Evolutionary conservation across 2,797 vertebrate genomes (phyloP), one percentile per base, ranked within the genome.

Genomic region (Hoplostethus mediterraneus): DNA sequence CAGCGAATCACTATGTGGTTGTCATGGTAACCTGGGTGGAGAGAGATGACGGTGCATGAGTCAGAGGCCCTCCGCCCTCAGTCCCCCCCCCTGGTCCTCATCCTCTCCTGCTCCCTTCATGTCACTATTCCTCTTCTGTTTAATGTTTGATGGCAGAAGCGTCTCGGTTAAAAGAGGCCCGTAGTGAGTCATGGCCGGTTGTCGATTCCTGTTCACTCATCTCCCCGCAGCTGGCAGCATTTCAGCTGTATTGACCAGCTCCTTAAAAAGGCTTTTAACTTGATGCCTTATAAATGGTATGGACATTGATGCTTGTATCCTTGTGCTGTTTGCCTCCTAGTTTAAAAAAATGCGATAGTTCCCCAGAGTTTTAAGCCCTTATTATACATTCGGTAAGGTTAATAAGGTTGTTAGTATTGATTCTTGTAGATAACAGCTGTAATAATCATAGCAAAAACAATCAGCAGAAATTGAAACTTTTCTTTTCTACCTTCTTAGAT

Each of bases 1-100:
- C 96, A 97, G 77, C 96, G 94, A 80, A 97, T 96, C 60, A 97
- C 96, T 54, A 97, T 96, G 83, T 97, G 96, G 93, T 94, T 96
- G 92, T 97, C 96, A 77, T 97, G 96, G 81, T 97, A 97, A 21
- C 96, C 96, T 97, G 88, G 61, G 51, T 73, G 75, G 58, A 63
- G 62, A 73, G 38, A 63, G 79, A 83, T 25, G 81, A 82, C 60
- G 60, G 64, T 49, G 85, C 73, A 79, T 81, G 87, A 89, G 79
- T 85, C 82, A 88, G 85, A 57, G 40, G 49, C 56, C 42, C 44
- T 60, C 62, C 63, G 48, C 30, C 0, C 30, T 9, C 42, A 1
- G 13, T 45, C 38, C 6, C 6, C 38, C 6, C 6, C 38, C 38
- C 36, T 38, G 36, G 8, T 38, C 36, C 8, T 38, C 36, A 38